phyloP scores from a whole-genome alignment of 2,888 invertebrate genomes.

The Scaptomyza parva region DNA sequence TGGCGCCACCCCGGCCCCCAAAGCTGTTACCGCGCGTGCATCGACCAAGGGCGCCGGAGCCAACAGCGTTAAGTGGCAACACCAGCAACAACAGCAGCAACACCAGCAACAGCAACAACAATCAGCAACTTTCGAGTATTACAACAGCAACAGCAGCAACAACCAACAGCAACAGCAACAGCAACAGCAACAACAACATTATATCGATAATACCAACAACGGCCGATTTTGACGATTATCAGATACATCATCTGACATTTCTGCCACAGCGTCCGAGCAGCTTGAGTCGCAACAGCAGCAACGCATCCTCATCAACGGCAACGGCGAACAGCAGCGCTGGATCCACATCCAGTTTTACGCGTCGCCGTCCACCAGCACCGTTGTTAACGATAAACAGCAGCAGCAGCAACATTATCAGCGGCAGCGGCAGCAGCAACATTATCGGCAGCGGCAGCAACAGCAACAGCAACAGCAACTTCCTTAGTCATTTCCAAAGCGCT shows the following conservation, averaged over 20 bases:
- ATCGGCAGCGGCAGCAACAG: constrained; percentile 7
- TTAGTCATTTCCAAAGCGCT: constrained; percentile 84
- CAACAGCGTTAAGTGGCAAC: constrained; percentile 80
- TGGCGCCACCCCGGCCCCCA: constrained; percentile 91
- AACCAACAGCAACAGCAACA: constrained; percentile 38
- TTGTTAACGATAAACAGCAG: constrained; percentile 54
- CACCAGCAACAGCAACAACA: constrained; percentile 53
- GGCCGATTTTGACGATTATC: constrained; percentile 78
- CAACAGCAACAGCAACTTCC: constrained; percentile 72
- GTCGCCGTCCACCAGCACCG: constrained; percentile 81
- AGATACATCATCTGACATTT: constrained; percentile 82
- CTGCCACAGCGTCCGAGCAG: constrained; percentile 81
- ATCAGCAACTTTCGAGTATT: constrained; percentile 69
- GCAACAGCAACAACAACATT: constrained; percentile 56
- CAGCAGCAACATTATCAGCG: constrained; percentile 55
- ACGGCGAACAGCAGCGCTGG: constrained; percentile 73
- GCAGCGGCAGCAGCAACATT: constrained; percentile 42
- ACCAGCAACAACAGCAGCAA: constrained; percentile 57
- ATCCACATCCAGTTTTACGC: constrained; percentile 83
- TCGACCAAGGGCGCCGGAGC: constrained; percentile 87
- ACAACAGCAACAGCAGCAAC: constrained; percentile 54
- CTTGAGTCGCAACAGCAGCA: constrained; percentile 82
- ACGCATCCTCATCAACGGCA: constrained; percentile 78
- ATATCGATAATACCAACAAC: constrained; percentile 70
- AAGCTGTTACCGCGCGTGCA: constrained; percentile 90